phyloP scores from a whole-genome alignment of 2,888 invertebrate species.

The Leucozona laternaria region DNA sequence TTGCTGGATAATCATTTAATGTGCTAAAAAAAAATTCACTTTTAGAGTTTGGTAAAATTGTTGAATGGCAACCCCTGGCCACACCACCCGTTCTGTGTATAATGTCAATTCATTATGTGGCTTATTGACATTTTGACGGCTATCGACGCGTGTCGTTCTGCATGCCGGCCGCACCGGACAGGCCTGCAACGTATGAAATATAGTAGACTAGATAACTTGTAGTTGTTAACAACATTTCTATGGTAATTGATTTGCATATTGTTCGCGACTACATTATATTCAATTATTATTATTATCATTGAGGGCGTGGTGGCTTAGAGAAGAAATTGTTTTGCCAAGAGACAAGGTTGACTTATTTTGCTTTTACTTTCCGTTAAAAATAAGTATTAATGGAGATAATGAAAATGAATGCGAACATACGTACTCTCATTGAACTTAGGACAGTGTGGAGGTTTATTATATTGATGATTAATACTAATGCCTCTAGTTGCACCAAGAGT shows the following conservation, averaged over 20 bases:
- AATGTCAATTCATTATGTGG: constrained; percentile 32
- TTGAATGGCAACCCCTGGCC: constrained; percentile 18
- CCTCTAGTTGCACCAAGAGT: neutral
- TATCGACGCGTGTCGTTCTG: constrained; percentile 56
- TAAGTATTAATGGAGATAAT: constrained; percentile 11
- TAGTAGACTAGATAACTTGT: constrained; percentile 32
- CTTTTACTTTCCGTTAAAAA: constrained; percentile 64
- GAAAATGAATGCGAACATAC: constrained; percentile 2
- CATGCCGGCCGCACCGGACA: neutral
- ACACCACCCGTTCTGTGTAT: neutral
- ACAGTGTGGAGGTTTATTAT: neutral
- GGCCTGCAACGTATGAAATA: constrained; percentile 9
- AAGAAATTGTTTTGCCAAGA: constrained; percentile 38
- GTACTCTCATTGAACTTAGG: neutral
- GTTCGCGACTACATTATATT: constrained; percentile 11
- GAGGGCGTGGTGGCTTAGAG: constrained; percentile 29
- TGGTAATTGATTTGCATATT: constrained; percentile 61
- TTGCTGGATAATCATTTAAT: constrained; percentile 3
- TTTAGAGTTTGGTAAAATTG: constrained; percentile 38
- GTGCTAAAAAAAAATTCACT: neutral
- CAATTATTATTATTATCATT: neutral
- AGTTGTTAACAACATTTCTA: constrained; percentile 57
- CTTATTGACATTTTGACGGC: constrained; percentile 59
- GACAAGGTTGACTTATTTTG: constrained; percentile 49
- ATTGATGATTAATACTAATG: neutral